Evolutionary conservation across 2,888 invertebrate species (phyloP).

Genomic region (Apamea anceps): DNA sequence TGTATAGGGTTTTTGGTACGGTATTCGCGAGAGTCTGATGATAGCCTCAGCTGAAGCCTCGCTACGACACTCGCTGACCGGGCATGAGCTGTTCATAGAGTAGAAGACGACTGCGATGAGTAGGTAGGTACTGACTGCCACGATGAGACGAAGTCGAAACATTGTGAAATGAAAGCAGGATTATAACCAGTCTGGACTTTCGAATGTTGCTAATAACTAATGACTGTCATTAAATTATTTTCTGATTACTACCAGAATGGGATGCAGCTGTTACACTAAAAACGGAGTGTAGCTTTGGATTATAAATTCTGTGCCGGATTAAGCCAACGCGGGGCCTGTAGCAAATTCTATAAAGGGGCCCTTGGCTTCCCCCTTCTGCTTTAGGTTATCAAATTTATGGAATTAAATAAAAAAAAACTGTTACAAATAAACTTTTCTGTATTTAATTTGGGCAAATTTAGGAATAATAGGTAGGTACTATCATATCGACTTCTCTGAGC

Average conservation of each 20-base stretch:
- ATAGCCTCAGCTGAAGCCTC: background rate
- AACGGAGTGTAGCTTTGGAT: background rate
- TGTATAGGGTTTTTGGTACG: background rate
- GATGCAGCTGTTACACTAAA: background rate
- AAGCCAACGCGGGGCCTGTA: too few relatives aligned
- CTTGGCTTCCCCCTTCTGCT: too few relatives aligned
- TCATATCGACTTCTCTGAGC: too few relatives aligned
- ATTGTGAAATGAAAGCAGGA: conserved; percentile 2
- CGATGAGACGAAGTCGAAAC: background rate
- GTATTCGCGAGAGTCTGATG: background rate
- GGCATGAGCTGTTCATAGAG: background rate
- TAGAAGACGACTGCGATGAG: background rate
- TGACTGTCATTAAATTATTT: background rate
- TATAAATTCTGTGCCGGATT: background rate
- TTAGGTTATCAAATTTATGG: too few relatives aligned
- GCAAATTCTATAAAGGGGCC: too few relatives aligned
- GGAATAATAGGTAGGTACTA: too few relatives aligned
- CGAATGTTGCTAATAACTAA: background rate
- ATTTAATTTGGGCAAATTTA: too few relatives aligned
- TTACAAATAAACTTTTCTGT: too few relatives aligned
- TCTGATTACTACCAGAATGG: background rate
- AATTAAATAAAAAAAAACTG: too few relatives aligned
- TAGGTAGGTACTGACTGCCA: too few relatives aligned
- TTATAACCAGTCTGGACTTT: conserved; percentile 10
- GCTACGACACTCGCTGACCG: too few relatives aligned